These are phyloP conservation scores for Amphiprion ocellaris DNA, from an alignment of 2,113 vertebrate species.

Conservation along the genomic window DNA sequence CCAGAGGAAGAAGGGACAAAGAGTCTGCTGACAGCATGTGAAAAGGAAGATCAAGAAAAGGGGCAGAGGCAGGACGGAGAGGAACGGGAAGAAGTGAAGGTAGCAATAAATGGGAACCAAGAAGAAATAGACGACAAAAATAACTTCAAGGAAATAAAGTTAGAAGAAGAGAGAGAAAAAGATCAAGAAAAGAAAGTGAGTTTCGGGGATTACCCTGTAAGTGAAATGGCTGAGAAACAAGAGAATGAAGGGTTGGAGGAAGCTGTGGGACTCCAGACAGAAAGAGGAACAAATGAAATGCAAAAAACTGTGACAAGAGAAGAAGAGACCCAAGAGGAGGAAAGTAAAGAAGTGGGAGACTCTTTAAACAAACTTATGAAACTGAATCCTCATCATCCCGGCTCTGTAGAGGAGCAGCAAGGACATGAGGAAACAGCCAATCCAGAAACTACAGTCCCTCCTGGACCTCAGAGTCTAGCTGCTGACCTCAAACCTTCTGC, in stretches of 20 bases:
- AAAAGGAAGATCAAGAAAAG: conserved; percentile 14
- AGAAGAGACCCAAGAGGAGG: conserved; percentile 17
- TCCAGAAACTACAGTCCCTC: not conserved
- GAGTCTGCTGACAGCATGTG: not conserved
- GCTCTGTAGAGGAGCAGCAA: conserved; percentile 17
- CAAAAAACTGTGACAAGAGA: conserved; percentile 13
- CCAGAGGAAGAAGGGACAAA: conserved; percentile 44
- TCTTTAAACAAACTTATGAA: conserved; percentile 23
- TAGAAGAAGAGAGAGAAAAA: conserved; percentile 11
- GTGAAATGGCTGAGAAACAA: conserved; percentile 13
- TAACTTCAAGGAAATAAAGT: conserved; percentile 34
- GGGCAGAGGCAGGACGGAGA: not conserved
- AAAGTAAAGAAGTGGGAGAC: conserved; percentile 6
- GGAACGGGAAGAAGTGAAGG: conserved; percentile 30
- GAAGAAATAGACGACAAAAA: conserved; percentile 34
- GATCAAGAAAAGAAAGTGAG: not conserved
- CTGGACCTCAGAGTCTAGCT: not conserved
- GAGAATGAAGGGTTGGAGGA: conserved; percentile 20
- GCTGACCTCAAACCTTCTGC: not conserved
- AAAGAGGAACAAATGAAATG: conserved; percentile 17
- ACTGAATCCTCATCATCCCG: not conserved
- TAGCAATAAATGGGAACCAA: conserved; percentile 35
- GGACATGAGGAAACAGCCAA: not conserved
- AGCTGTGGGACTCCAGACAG: not conserved
- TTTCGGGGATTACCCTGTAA: conserved; percentile 17